Percentiles rank a stretch among this genome's conserved stretches.
These are phyloP conservation scores for Alexandromys fortis DNA, from an alignment of 2,113 vertebrate genomes.

Conservation along the genomic window DNA sequence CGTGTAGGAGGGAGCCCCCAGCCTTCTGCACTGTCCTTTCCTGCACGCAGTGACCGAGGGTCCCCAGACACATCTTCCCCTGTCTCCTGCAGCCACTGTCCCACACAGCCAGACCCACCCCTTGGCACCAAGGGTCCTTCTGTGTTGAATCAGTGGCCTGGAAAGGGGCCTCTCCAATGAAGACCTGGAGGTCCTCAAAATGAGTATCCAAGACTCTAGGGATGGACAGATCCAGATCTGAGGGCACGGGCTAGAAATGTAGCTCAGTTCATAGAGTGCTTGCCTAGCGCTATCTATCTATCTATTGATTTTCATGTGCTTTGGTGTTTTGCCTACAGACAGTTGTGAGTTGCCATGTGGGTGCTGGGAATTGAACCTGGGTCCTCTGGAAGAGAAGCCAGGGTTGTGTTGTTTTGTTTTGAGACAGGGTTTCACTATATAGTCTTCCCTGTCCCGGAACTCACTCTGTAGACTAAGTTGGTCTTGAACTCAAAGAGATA, in stretches of 20 bases:
- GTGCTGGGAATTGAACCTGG: neutral
- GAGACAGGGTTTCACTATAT: too few relatives aligned
- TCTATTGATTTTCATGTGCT: neutral
- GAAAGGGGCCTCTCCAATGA: neutral
- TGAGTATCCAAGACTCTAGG: neutral
- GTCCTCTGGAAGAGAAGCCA: neutral
- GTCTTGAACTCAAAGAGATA: too few relatives aligned
- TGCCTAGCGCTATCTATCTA: neutral
- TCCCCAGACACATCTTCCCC: neutral
- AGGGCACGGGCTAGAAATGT: neutral
- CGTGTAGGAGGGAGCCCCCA: slow-evolving; percentile 4
- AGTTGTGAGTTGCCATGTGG: neutral
- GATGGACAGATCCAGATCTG: neutral
- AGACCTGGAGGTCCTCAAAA: neutral
- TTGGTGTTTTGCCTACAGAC: neutral
- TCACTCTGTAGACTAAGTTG: too few relatives aligned
- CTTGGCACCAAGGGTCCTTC: neutral
- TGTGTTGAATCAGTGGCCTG: neutral
- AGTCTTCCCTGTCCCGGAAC: too few relatives aligned
- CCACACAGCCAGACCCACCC: too few relatives aligned
- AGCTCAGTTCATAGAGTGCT: neutral
- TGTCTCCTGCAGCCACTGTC: neutral
- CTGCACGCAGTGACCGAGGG: neutral
- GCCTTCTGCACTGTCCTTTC: neutral
- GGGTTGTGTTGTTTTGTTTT: neutral